Evolutionary conservation across 2,888 invertebrate species (phyloP).

Genomic region (Microplitis manilae): DNA sequence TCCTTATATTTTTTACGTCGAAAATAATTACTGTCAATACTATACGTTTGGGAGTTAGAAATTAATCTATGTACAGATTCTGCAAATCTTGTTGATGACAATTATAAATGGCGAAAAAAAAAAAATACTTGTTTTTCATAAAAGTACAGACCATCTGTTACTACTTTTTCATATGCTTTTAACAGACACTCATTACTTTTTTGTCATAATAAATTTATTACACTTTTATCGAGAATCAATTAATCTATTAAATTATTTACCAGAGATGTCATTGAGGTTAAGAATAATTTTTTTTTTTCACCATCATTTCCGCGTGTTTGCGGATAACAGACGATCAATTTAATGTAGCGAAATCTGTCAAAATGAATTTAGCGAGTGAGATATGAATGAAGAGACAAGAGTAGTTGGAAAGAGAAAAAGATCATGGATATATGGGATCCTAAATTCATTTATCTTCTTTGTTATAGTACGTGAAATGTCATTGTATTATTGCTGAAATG

Average conservation of each 20-base stretch:
- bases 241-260: not conserved
- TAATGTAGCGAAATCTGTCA: conserved; percentile 67
- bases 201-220: no score
- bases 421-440: conserved; percentile 46
- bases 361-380: conserved; percentile 66
- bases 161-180: no score
- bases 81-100: no score
- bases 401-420: conserved; percentile 29
- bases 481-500: conserved; percentile 65
- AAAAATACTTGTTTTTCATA: no score
- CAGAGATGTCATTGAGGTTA: not conserved
- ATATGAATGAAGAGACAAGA: conserved; percentile 20
- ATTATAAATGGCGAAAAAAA: no score
- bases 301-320: conserved; percentile 25
- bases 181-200: no score
- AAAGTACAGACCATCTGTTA: no score
- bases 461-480: conserved; percentile 64
- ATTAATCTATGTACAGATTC: no score
- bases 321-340: conserved; percentile 64
- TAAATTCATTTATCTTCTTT: conserved; percentile 50
- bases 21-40: no score
- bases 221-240: no score
- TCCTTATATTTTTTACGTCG: no score
- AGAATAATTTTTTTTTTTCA: conserved; percentile 4
- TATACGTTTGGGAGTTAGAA: no score